Percentiles rank a stretch among this genome's conserved stretches.
phyloP scores from a whole-genome alignment of 2,888 invertebrate species.

The Acanthoscelides obtectus region DNA sequence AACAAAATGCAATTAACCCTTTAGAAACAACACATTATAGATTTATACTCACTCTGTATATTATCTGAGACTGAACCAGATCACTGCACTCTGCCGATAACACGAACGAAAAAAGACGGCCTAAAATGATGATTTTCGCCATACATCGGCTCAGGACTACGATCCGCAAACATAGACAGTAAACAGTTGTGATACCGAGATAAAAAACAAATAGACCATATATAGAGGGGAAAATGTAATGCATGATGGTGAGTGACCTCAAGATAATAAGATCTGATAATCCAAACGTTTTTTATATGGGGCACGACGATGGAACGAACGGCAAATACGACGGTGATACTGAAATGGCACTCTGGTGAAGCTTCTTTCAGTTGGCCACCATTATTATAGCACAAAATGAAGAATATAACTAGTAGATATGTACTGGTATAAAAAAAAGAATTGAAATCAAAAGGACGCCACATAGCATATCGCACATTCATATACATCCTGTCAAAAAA shows the following conservation, averaged over 20 bases:
- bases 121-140: not conserved
- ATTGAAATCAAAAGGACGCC: too few species aligned
- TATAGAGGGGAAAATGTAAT: constrained; percentile 24
- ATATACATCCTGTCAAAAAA: too few species aligned
- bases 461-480: too few species aligned
- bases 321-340: not conserved
- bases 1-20: too few species aligned
- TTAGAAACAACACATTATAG: too few species aligned
- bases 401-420: too few species aligned
- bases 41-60: not conserved
- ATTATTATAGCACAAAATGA: not conserved
- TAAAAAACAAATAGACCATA: constrained; percentile 45
- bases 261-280: constrained; percentile 30
- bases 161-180: constrained; percentile 39
- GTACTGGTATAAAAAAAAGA: too few species aligned
- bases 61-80: not conserved
- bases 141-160: not conserved
- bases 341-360: not conserved
- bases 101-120: not conserved
- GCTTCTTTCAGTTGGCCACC: not conserved
- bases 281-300: constrained; percentile 7
- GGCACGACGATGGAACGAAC: not conserved
- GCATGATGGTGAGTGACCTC: constrained; percentile 41
- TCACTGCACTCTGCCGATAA: not conserved
- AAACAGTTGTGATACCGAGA: constrained; percentile 37